A percentile compares a stretch with the other conserved stretches of the same genome.
These are phyloP conservation scores for Thereva unica DNA, from an alignment of 2,888 invertebrate genomes.

Conservation along the genomic window DNA sequence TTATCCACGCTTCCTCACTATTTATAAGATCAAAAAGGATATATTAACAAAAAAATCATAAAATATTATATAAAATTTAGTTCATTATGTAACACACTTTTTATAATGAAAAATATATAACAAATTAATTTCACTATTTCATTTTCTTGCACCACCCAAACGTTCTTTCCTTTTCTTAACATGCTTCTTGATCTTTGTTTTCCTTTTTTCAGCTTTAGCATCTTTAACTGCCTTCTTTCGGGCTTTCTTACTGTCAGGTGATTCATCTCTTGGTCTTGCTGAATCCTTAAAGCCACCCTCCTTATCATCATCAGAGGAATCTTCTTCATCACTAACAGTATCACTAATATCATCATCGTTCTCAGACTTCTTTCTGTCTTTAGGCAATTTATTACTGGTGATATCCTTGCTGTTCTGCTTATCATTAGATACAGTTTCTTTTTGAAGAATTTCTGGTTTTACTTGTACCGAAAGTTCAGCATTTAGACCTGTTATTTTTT, in stretches of 20 bases:
- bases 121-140: too few relatives aligned
- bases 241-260: conserved; percentile 76
- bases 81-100: too few relatives aligned
- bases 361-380: neutral
- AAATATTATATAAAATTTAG: too few relatives aligned
- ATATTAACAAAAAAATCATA: too few relatives aligned
- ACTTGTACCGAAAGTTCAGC: conserved; percentile 76
- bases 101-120: too few relatives aligned
- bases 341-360: conserved; percentile 41
- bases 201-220: conserved; percentile 84
- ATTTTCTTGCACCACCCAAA: conserved; percentile 46
- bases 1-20: too few relatives aligned
- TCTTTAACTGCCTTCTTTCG: conserved; percentile 89
- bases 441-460: conserved; percentile 67
- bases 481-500: conserved; percentile 83
- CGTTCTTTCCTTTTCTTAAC: conserved; percentile 88
- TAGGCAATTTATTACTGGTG: neutral
- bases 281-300: conserved; percentile 66
- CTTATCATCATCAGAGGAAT: conserved; percentile 47
- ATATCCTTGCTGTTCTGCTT: conserved; percentile 46
- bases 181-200: conserved; percentile 90
- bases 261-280: conserved; percentile 77
- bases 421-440: conserved; percentile 50
- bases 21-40: too few relatives aligned
- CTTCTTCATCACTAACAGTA: conserved; percentile 37